Percentiles rank a stretch among this genome's conserved stretches.
phyloP scores from a whole-genome alignment of 1,140 invertebrate genomes.

The Philotrypesis tridentata region DNA sequence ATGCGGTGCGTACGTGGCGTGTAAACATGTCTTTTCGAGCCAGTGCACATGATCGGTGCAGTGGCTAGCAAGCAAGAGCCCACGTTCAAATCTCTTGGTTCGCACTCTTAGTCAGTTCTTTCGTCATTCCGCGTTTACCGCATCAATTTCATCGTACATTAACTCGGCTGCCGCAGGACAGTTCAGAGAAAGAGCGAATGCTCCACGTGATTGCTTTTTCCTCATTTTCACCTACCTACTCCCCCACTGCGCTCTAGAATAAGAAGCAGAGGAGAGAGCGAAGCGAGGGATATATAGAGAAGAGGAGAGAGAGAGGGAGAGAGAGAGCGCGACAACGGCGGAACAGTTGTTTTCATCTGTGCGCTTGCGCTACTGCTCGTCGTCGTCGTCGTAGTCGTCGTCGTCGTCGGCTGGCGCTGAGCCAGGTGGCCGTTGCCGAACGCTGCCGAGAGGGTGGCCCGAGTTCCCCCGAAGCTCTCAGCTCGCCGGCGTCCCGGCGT shows the following conservation, averaged over 20 bases:
- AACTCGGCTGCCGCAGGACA: not conserved
- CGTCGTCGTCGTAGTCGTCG: conserved; percentile 28
- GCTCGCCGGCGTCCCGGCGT: conserved; percentile 59
- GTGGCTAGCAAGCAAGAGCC: too few species aligned
- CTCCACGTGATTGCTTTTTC: not conserved
- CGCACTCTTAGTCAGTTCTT: not conserved
- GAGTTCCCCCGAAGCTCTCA: conserved; percentile 64
- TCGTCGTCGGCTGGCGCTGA: conserved; percentile 59
- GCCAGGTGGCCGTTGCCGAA: conserved; percentile 67
- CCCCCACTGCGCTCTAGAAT: too few species aligned
- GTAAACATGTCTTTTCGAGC: too few species aligned
- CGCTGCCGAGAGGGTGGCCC: conserved; percentile 68
- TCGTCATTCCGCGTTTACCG: not conserved
- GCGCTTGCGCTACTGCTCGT: conserved; percentile 17
- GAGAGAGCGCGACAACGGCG: conserved; percentile 26
- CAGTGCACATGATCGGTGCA: too few species aligned
- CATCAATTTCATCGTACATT: conserved; percentile 4
- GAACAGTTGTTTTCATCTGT: conserved; percentile 48
- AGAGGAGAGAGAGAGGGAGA: not conserved
- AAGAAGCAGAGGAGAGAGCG: not conserved
- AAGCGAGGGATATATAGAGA: not conserved
- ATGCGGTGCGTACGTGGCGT: too few species aligned
- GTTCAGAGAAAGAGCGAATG: too few species aligned
- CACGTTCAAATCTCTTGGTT: too few species aligned
- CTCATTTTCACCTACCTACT: not conserved